A percentile compares a stretch with the other conserved stretches of the same genome.
These are phyloP conservation scores for Aselliscus stoliczkanus DNA, from an alignment of 2,797 vertebrate species.

Conservation along the genomic window DNA sequence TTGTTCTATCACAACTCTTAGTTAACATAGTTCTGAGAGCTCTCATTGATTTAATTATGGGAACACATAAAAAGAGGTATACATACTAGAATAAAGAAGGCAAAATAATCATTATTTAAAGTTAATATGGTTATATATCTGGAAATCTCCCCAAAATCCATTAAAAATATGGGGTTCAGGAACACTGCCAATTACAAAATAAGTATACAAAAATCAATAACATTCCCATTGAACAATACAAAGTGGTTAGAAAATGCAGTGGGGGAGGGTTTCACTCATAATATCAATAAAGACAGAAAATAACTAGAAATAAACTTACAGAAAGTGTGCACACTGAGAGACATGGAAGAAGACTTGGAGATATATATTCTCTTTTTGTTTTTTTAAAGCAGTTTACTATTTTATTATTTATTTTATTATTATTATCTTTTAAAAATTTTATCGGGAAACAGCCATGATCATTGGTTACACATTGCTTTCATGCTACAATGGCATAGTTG, in stretches of 20 bases:
- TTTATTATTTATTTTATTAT: too few relatives aligned
- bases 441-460: too few relatives aligned
- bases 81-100: neutral
- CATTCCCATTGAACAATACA: slow-evolving; percentile 14
- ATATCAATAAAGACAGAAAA: neutral
- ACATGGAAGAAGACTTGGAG: neutral
- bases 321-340: neutral
- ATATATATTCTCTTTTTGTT: neutral
- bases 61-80: slow-evolving; percentile 5
- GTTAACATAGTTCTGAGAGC: slow-evolving; percentile 20
- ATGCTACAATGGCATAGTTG: too few relatives aligned
- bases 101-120: slow-evolving; percentile 54
- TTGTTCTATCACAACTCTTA: neutral
- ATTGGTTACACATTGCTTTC: too few relatives aligned
- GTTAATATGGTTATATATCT: slow-evolving; percentile 28
- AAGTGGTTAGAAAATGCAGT: neutral
- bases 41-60: slow-evolving; percentile 42
- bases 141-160: slow-evolving; percentile 26
- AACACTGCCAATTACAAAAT: slow-evolving; percentile 42
- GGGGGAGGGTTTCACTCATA: neutral
- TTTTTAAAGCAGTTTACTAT: too few relatives aligned
- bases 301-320: slow-evolving; percentile 15
- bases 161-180: slow-evolving; percentile 50
- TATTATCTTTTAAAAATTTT: too few relatives aligned
- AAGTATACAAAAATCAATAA: slow-evolving; percentile 57